A percentile compares a stretch with the other conserved stretches of the same genome.
phyloP scores from a whole-genome alignment of 2,797 vertebrate genomes.

The Cottoperca gobio region DNA sequence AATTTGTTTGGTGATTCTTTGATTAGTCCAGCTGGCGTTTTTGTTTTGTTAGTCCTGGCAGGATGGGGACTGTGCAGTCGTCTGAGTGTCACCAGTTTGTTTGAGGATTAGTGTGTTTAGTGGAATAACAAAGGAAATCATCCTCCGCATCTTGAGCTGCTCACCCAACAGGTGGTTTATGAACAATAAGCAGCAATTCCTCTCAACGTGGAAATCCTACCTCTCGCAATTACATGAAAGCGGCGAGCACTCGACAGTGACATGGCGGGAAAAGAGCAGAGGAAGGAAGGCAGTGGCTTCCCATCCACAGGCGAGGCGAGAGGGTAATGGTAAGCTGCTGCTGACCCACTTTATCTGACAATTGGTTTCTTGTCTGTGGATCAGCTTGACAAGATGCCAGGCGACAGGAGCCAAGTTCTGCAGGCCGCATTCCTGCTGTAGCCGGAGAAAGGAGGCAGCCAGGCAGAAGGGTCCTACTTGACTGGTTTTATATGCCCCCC shows the following conservation, averaged over 20 bases:
- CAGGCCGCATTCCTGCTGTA: slow-evolving; percentile 84
- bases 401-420: slow-evolving; percentile 87
- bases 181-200: slow-evolving; percentile 43
- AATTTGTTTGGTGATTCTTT: slow-evolving; percentile 67
- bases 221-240: slow-evolving; percentile 42
- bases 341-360: slow-evolving; percentile 92
- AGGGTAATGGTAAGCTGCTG: slow-evolving; percentile 86
- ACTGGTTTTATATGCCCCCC: slow-evolving; percentile 79
- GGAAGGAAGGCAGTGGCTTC: slow-evolving; percentile 74
- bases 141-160: slow-evolving; percentile 65
- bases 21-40: slow-evolving; percentile 69
- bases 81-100: slow-evolving; percentile 59
- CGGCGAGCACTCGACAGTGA: slow-evolving; percentile 28
- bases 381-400: slow-evolving; percentile 89
- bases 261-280: slow-evolving; percentile 77
- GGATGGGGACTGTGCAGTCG: slow-evolving; percentile 34
- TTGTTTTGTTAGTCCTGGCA: slow-evolving; percentile 49
- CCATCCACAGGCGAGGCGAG: slow-evolving; percentile 79
- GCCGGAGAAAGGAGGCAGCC: slow-evolving; percentile 85
- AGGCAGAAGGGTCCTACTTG: slow-evolving; percentile 88
- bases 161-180: slow-evolving; percentile 72
- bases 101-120: slow-evolving; percentile 42
- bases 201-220: slow-evolving; percentile 33
- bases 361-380: slow-evolving; percentile 90
- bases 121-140: slow-evolving; percentile 63